Conservation (phyloP, 2,797 vertebrate genomes). For the Capromys pilorides region DNA sequence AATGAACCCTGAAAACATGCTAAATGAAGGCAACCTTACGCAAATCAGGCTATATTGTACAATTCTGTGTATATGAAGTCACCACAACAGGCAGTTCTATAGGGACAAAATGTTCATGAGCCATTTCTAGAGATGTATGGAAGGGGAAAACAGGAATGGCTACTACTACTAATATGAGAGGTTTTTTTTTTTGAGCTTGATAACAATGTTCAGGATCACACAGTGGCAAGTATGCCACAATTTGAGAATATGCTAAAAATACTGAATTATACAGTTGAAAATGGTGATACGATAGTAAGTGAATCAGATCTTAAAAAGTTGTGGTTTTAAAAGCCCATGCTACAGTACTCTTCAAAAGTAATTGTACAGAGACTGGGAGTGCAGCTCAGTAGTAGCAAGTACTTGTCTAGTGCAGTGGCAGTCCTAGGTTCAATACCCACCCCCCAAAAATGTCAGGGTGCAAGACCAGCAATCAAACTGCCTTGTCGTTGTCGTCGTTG, state of each 20-base stretch:
- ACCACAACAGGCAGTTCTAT: not conserved
- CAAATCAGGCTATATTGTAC: not conserved
- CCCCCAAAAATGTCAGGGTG: not conserved
- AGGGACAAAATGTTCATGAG: not conserved
- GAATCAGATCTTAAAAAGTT: constrained; percentile 35
- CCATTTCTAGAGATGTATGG: not conserved
- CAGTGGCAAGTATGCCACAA: not conserved
- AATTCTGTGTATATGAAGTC: constrained; percentile 1
- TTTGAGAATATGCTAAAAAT: not conserved
- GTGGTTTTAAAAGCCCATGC: not conserved
- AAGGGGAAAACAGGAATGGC: not conserved
- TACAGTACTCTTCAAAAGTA: not conserved
- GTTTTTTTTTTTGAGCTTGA: not conserved
- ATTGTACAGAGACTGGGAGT: not conserved
- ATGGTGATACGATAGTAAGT: not conserved
- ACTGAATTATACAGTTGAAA: not conserved
- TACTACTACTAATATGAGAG: not conserved
- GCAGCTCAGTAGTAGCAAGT: not conserved
- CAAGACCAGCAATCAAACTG: not conserved
- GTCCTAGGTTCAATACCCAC: not conserved
- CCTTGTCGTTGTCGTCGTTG: too few species aligned
- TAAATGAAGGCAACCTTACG: constrained; percentile 27
- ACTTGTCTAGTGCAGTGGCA: too few species aligned
- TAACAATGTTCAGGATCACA: not conserved
- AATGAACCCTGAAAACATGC: not conserved